phyloP scores from a whole-genome alignment of 2,113 vertebrate genomes.

The Plecotus auritus region DNA sequence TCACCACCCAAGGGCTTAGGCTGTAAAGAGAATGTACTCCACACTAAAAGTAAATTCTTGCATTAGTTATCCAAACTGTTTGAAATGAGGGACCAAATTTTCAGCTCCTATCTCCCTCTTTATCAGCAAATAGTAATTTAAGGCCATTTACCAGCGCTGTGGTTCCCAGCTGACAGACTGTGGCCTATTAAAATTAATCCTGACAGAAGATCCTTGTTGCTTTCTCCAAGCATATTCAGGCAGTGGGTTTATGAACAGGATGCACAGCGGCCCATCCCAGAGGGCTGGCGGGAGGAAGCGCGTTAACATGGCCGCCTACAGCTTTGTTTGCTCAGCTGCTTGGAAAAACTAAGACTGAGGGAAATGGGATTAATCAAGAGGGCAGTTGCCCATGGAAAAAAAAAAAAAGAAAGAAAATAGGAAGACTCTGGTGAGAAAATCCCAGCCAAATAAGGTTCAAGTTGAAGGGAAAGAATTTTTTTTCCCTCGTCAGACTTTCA shows the following conservation, averaged over 20 bases:
- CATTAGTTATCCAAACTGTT: constrained; percentile 60
- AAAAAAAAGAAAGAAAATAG: constrained; percentile 61
- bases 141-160: not conserved
- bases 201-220: constrained; percentile 13
- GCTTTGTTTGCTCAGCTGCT: constrained; percentile 80
- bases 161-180: not conserved
- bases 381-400: constrained; percentile 70
- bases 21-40: constrained; percentile 31
- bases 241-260: constrained; percentile 43
- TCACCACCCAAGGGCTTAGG: constrained; percentile 15
- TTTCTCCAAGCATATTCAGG: constrained; percentile 31
- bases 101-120: constrained; percentile 62
- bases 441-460: constrained; percentile 31
- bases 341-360: constrained; percentile 59
- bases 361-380: constrained; percentile 75
- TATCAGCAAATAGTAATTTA: constrained; percentile 69
- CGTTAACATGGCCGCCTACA: constrained; percentile 45
- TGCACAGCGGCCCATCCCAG: constrained; percentile 17
- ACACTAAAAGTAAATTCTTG: constrained; percentile 47
- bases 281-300: constrained; percentile 67
- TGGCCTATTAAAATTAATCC: constrained; percentile 54
- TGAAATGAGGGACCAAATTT: constrained; percentile 39
- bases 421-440: constrained; percentile 65
- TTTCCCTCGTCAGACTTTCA: constrained; percentile 15
- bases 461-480: not conserved